These are phyloP conservation scores for Meganola albula DNA, from an alignment of 2,888 invertebrate species.

Conservation along the genomic window DNA sequence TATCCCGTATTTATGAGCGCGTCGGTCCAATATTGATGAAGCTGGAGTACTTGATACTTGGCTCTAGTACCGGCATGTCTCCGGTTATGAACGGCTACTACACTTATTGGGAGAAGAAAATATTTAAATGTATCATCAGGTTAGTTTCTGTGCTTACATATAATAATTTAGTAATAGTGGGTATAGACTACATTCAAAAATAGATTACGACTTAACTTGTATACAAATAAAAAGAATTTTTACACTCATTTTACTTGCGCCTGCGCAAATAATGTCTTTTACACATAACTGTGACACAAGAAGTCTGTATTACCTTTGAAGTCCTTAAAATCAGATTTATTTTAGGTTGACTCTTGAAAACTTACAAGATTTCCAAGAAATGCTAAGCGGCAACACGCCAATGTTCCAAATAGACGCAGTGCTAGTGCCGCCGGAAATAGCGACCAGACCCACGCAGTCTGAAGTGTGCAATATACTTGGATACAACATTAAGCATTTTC, in stretches of 20 bases:
- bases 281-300: neutral
- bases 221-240: too few relatives aligned
- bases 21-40: slow-evolving; percentile 90
- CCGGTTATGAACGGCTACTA: slow-evolving; percentile 87
- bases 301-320: too few relatives aligned
- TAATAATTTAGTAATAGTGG: too few relatives aligned
- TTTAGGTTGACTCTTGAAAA: slow-evolving; percentile 82
- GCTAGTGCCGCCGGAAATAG: slow-evolving; percentile 85
- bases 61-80: slow-evolving; percentile 86
- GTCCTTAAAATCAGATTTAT: neutral
- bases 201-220: too few relatives aligned
- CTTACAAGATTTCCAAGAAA: slow-evolving; percentile 81
- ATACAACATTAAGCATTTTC: slow-evolving; percentile 84
- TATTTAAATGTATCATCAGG: slow-evolving; percentile 75
- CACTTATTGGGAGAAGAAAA: slow-evolving; percentile 87
- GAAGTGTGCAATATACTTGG: slow-evolving; percentile 89
- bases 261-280: too few relatives aligned
- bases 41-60: slow-evolving; percentile 89
- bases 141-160: slow-evolving; percentile 26
- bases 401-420: slow-evolving; percentile 89
- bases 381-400: slow-evolving; percentile 73
- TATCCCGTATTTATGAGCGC: slow-evolving; percentile 86
- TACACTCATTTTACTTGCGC: too few relatives aligned
- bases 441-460: slow-evolving; percentile 83
- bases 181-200: neutral